These are phyloP conservation scores for Gallinago nigripennis DNA, from an alignment of 2,797 vertebrate species.

Conservation along the genomic window DNA sequence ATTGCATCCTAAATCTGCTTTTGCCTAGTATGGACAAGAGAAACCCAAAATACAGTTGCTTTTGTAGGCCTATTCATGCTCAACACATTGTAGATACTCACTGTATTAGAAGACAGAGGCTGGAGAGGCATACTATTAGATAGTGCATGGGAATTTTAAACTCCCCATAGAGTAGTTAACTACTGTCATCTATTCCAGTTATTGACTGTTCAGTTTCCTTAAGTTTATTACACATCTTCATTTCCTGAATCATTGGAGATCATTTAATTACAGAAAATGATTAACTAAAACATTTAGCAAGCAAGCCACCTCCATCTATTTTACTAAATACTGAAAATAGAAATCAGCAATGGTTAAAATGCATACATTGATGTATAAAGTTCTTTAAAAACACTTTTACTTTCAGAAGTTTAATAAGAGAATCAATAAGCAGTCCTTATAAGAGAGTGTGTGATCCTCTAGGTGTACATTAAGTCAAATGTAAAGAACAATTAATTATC, in stretches of 20 bases:
- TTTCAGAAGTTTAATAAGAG: not conserved
- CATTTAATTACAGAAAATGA: slow-evolving; percentile 63
- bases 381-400: slow-evolving; percentile 3
- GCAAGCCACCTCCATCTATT: slow-evolving; percentile 20
- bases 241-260: slow-evolving; percentile 38
- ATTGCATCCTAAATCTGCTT: not conserved
- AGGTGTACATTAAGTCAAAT: slow-evolving; percentile 43
- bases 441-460: not conserved
- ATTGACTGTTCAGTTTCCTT: slow-evolving; percentile 47
- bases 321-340: slow-evolving; percentile 17
- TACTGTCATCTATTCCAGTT: slow-evolving; percentile 49
- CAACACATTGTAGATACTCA: not conserved
- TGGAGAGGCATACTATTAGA: not conserved
- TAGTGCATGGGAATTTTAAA: slow-evolving; percentile 20
- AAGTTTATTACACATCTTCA: slow-evolving; percentile 54
- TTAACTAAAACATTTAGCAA: slow-evolving; percentile 59
- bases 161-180: slow-evolving; percentile 5
- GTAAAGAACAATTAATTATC: slow-evolving; percentile 30
- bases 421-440: slow-evolving; percentile 6
- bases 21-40: not conserved
- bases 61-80: not conserved
- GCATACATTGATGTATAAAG: not conserved
- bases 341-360: slow-evolving; percentile 18
- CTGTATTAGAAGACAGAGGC: not conserved
- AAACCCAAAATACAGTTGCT: not conserved